Base-by-base conservation (phyloP, 1,140 invertebrate species). In the Bradysia coprophila region DNA sequence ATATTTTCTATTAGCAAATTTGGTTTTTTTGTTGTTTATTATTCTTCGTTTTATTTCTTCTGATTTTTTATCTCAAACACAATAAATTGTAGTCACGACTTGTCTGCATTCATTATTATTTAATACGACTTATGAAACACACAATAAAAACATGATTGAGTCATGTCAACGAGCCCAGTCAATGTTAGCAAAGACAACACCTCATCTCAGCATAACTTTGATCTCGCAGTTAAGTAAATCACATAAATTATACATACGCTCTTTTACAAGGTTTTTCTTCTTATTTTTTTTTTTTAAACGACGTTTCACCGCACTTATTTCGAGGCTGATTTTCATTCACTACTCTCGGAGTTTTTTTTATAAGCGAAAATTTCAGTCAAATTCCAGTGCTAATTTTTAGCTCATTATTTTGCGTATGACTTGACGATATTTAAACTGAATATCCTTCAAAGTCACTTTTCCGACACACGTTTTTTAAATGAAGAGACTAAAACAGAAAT, bases 21-120 rank as follows among this genome's bases (percentile, higher is more conserved):
- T 20, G 13, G 16, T 13, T 39, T 39, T 22, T 39, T 40, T 23
- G 13, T 8, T 13, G 13, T 28, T 8, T 8, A 28, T 28, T 28
- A 8, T 28, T 28, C 13, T 28, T 28, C 13, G 6, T 8, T 8
- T 28, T 28, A 6, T 28, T 28, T 28, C 13, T 28, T 28, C 24
- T 28, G 6, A 6, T 28, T 28, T 28, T 28, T 28, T 28, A 8
- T 13, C 18, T 38, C n/a, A 38, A 18, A 18, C 21, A 18, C 18
- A 38, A 38, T n/a, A n/a, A n/a, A n/a, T n/a, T n/a, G n/a, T 20
- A 38, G 18, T 38, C 36, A 38, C 36, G 36, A 38, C 21, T 38
- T 38, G 36, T 38, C 18, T 38, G 36, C 36, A 38, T 38, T 20
- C 18, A 18, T n/a, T 38, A 18, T 38, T 38, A 19, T 38, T 28